Percentiles rank a stretch among this genome's conserved stretches.
Evolutionary conservation across 2,797 vertebrate species (phyloP).

Genomic region (Muscicapa comitata): DNA sequence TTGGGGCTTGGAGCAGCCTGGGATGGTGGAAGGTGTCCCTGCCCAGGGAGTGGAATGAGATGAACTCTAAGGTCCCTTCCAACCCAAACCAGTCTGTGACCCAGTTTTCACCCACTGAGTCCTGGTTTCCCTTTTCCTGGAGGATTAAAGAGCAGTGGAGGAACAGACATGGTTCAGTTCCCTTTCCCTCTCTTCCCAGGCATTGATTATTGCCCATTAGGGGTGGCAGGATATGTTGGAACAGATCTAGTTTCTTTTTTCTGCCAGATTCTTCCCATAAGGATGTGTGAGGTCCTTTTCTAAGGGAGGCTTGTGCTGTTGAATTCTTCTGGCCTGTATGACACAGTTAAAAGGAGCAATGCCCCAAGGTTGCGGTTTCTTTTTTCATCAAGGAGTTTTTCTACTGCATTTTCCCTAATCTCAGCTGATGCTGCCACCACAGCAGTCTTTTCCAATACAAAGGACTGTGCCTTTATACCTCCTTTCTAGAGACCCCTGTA

Average conservation of each 20-base stretch:
- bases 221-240: background rate
- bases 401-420: background rate
- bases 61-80: background rate
- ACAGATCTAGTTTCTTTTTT: background rate
- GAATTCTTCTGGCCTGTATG: background rate
- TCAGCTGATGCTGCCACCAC: background rate
- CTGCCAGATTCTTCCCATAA: background rate
- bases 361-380: background rate
- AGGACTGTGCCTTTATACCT: background rate
- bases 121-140: background rate
- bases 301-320: background rate
- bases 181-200: background rate
- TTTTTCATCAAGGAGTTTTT: background rate
- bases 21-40: rapidly evolving
- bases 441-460: background rate
- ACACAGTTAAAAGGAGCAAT: background rate
- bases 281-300: background rate
- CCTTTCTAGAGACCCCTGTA: background rate
- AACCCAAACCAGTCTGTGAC: background rate
- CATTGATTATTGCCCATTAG: too few species aligned
- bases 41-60: rapidly evolving
- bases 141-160: background rate
- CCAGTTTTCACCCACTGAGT: background rate
- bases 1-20: rapidly evolving
- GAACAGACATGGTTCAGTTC: background rate